A percentile compares a stretch with the other conserved stretches of the same genome.
phyloP scores from a whole-genome alignment of 1,140 invertebrate genomes.

The Apis mellifera region Amel_HAv3.1 CM009940.2:1744001-1744500 shows the following conservation, averaged over 20 bases:
- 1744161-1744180: too few species aligned
- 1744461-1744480: slow-evolving; percentile 65
- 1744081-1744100: neutral
- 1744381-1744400: slow-evolving; percentile 5
- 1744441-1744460: slow-evolving; percentile 62
- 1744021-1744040: too few species aligned
- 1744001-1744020: neutral
- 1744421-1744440: slow-evolving; percentile 56
- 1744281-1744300: too few species aligned
- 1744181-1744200: too few species aligned
- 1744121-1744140: neutral
- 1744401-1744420: slow-evolving; percentile 67
- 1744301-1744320: too few species aligned
- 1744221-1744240: too few species aligned
- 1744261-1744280: too few species aligned
- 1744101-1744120: too few species aligned
- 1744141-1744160: neutral
- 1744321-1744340: slow-evolving; percentile 28
- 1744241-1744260: too few species aligned
- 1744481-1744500: slow-evolving; percentile 67
- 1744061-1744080: neutral
- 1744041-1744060: neutral
- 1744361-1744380: slow-evolving; percentile 7
- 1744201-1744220: too few species aligned
- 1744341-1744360: slow-evolving; percentile 16